These are phyloP conservation scores for Trachops cirrhosus DNA, from an alignment of 2,797 vertebrate species.

Conservation along the genomic window DNA sequence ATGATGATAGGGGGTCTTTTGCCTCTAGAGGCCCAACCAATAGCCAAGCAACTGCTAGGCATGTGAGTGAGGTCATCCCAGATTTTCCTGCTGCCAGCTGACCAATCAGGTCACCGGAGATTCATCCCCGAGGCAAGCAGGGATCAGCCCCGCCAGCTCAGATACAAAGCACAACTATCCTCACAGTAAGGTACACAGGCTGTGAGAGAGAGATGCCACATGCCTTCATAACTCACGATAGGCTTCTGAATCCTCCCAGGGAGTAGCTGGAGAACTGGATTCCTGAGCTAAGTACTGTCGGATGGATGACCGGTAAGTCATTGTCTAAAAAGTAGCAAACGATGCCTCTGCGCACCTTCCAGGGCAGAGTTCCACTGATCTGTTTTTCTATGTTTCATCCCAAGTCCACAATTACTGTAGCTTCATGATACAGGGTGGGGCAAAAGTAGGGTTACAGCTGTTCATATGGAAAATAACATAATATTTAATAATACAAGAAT, in stretches of 20 bases:
- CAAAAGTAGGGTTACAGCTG: neutral
- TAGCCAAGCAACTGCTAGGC: neutral
- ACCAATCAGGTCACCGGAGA: neutral
- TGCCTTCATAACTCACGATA: neutral
- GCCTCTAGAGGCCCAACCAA: neutral
- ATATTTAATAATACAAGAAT: neutral
- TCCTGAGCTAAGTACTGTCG: neutral
- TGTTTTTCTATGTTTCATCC: neutral
- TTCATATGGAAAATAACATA: neutral
- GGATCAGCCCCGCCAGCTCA: neutral
- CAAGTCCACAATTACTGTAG: neutral
- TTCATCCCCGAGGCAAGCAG: neutral
- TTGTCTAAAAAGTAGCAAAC: neutral
- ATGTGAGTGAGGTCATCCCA: neutral
- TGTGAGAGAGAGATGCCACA: neutral
- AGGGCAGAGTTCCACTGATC: neutral
- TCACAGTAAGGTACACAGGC: too few species aligned
- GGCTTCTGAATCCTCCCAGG: neutral
- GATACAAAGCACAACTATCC: neutral
- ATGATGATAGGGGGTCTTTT: neutral
- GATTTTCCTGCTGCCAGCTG: neutral
- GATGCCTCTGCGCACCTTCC: neutral
- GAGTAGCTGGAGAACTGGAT: neutral
- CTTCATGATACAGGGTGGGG: neutral
- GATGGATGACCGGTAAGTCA: neutral